A percentile compares a stretch with the other conserved stretches of the same genome.
Evolutionary conservation across 2,113 vertebrate species (phyloP).

Genomic region (Nibea albiflora): DNA sequence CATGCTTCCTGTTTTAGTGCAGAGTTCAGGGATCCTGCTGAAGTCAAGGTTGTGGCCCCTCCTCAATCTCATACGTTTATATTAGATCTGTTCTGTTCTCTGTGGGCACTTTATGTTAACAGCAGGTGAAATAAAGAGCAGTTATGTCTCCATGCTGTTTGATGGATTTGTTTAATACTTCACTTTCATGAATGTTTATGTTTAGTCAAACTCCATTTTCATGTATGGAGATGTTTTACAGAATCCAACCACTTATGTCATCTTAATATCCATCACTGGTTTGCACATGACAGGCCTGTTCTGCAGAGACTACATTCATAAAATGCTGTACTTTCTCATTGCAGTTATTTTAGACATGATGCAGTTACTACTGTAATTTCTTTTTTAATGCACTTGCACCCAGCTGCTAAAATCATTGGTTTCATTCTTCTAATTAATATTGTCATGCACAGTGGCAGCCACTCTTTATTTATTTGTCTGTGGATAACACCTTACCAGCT

Average conservation of each 20-base stretch:
- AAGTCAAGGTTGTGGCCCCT: no score
- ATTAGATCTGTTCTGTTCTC: background rate
- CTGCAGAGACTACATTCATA: background rate
- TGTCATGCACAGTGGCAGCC: constrained; percentile 1
- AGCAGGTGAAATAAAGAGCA: background rate
- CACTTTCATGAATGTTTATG: background rate
- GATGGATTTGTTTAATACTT: background rate
- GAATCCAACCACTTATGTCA: background rate
- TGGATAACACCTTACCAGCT: constrained; percentile 22
- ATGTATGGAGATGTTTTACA: background rate
- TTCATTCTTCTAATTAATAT: constrained; percentile 32
- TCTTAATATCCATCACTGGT: background rate
- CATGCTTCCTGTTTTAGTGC: no score
- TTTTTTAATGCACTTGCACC: constrained; percentile 9
- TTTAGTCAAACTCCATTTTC: background rate
- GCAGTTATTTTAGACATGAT: background rate
- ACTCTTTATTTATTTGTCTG: constrained; percentile 15
- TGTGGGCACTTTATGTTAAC: background rate
- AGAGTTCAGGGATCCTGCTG: no score
- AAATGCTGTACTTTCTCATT: background rate
- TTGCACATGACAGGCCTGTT: background rate
- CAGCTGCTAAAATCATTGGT: constrained; percentile 27
- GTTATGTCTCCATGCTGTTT: background rate
- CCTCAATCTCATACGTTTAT: no score
- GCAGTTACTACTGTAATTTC: background rate